Percentiles rank a stretch among this genome's conserved stretches.
Evolutionary conservation across 2,888 invertebrate genomes (phyloP).

Genomic region (Stenchaetothrips biformis): DNA sequence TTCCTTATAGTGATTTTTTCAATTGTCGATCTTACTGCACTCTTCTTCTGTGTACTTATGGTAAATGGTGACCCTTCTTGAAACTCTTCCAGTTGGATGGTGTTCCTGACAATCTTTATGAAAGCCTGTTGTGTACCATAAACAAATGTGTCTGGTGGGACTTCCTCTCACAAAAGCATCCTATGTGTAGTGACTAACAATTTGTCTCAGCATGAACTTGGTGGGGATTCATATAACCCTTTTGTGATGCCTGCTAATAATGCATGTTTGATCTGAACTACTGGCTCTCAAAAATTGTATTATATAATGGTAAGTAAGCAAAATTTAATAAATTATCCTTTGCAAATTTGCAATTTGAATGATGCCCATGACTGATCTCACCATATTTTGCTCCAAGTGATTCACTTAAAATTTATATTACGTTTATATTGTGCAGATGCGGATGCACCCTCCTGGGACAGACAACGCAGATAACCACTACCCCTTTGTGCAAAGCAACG

Average conservation of each 20-base stretch:
- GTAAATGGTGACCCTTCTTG: no score
- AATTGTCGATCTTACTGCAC: no score
- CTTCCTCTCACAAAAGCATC: no score
- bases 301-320: background rate
- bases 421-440: background rate
- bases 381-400: no score
- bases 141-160: background rate
- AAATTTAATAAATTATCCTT: background rate
- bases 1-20: no score
- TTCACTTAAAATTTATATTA: no score
- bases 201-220: background rate
- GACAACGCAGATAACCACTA: background rate
- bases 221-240: background rate
- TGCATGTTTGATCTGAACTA: background rate
- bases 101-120: background rate
- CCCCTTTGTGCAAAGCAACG: background rate
- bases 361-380: no score
- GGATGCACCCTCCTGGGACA: constrained; percentile 1
- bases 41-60: no score
- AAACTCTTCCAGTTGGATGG: no score
- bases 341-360: no score
- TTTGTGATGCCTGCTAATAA: background rate
- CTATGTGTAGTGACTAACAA: background rate
- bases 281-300: background rate
- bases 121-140: background rate